Evolutionary conservation across 2,888 invertebrate species (phyloP), one percentile per base, ranked within the genome.

Genomic region (Lottia scabra): DNA sequence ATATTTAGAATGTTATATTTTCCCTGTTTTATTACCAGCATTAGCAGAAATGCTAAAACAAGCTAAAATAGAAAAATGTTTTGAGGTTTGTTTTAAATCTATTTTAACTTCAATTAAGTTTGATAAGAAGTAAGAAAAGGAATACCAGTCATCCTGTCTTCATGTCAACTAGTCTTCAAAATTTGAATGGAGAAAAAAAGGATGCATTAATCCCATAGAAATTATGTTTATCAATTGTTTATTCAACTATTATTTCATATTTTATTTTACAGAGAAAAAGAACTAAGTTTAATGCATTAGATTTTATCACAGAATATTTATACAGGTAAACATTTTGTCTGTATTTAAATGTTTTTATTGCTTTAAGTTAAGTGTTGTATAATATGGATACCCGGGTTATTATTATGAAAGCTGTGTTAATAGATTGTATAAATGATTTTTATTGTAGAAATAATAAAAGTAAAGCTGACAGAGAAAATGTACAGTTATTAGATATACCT

Each of bases 231-330:
- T 30, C 5, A 2, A 30, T 30, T 4, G 38, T 38, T 38, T 38
- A 1, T n/a, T 38, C 38, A 38, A 38, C 38, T 8, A 38, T 38
- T 38, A 8, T 4, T 8, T 10, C 65, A 23, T 68, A 13, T 46
- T 73, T 66, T 71, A 48, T 19, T 74, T 82, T 83, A 63, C 84
- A 89, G 89, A 85, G 89, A 77, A 88, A 87, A 80, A 84, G 87
- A 79, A 89, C 89, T 67, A 89, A 87, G 71, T 90, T 90, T 78
- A 88, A 89, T 82, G 89, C 89, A 1, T 76, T 86, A 65, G 90
- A 90, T 74, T 89, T 85, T 72, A 77, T 90, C 19, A 88, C 89
- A 70, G 86, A 86, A 76, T 85, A 86, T 79, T 77, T 90, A 65
- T 90, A 89, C 78, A 86, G 78, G 88, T 89, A 83, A 80, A 82